Evolutionary conservation across 2,888 invertebrate genomes (phyloP).

Genomic region (Eudiplozoon nipponicum): DNA sequence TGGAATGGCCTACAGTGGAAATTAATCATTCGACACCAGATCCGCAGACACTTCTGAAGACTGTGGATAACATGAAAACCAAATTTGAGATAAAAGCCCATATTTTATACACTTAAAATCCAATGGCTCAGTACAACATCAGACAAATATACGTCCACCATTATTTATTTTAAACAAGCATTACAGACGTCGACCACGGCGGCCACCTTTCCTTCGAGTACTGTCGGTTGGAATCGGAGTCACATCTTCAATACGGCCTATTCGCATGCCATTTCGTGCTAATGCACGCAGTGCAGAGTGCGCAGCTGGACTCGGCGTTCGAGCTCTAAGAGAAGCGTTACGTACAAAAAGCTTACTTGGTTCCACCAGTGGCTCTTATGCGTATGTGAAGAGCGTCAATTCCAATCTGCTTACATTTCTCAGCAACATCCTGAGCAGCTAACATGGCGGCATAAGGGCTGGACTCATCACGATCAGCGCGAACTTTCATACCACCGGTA

Average conservation of each 20-base stretch:
- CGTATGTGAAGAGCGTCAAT: slow-evolving; percentile 93
- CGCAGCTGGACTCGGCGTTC: slow-evolving; percentile 90
- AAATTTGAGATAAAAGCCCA: too few species aligned
- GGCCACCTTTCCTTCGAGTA: slow-evolving; percentile 42
- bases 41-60: too few species aligned
- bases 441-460: slow-evolving; percentile 99
- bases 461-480: slow-evolving; percentile 96
- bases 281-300: slow-evolving; percentile 73
- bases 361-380: slow-evolving; percentile 83
- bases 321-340: slow-evolving; percentile 38
- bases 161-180: not conserved
- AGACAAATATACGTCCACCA: too few species aligned
- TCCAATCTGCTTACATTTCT: slow-evolving; percentile 75
- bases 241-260: slow-evolving; percentile 84
- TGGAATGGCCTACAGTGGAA: too few species aligned
- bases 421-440: slow-evolving; percentile 97
- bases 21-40: too few species aligned
- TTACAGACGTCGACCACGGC: slow-evolving; percentile 14
- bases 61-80: too few species aligned
- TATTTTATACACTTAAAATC: too few species aligned
- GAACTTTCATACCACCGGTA: slow-evolving; percentile 77
- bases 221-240: slow-evolving; percentile 96
- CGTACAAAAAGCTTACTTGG: slow-evolving; percentile 31
- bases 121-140: too few species aligned
- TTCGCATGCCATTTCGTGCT: slow-evolving; percentile 93